A percentile compares a stretch with the other conserved stretches of the same genome.
These are phyloP conservation scores for Gymnosoma rotundatum DNA, from an alignment of 2,888 invertebrate genomes.

Conservation along the genomic window DNA sequence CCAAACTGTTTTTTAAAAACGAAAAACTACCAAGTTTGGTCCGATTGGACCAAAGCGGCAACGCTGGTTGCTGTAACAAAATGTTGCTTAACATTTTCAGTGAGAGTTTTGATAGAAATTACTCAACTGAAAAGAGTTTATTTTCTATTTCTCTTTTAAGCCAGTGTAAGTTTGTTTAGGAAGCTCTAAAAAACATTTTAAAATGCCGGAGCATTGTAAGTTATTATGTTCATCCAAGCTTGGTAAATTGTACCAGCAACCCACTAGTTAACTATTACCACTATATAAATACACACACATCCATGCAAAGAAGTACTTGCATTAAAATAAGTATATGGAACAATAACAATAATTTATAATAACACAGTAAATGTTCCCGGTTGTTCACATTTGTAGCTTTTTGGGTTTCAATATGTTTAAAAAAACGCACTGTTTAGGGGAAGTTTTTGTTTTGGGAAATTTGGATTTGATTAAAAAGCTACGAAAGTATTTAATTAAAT, in stretches of 20 bases:
- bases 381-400: not conserved
- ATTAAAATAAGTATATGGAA: not conserved
- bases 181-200: conserved; percentile 11
- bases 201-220: conserved; percentile 36
- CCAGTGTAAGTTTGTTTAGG: not conserved
- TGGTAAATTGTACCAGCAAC: conserved; percentile 25
- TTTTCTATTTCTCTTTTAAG: conserved; percentile 13
- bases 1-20: no score
- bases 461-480: not conserved
- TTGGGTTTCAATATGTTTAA: not conserved
- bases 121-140: not conserved
- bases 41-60: no score
- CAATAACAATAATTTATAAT: not conserved
- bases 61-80: conserved; percentile 10
- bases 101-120: not conserved
- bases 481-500: no score
- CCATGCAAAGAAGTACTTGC: not conserved
- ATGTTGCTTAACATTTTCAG: conserved; percentile 43
- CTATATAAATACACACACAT: not conserved
- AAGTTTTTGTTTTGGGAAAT: not conserved
- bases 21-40: no score
- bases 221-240: conserved; percentile 65
- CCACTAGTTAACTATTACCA: conserved; percentile 40
- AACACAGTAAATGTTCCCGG: conserved; percentile 39
- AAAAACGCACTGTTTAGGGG: not conserved